Evolutionary conservation across 2,888 invertebrate genomes (phyloP).

Genomic region (Malthinus seriepunctatus): DNA sequence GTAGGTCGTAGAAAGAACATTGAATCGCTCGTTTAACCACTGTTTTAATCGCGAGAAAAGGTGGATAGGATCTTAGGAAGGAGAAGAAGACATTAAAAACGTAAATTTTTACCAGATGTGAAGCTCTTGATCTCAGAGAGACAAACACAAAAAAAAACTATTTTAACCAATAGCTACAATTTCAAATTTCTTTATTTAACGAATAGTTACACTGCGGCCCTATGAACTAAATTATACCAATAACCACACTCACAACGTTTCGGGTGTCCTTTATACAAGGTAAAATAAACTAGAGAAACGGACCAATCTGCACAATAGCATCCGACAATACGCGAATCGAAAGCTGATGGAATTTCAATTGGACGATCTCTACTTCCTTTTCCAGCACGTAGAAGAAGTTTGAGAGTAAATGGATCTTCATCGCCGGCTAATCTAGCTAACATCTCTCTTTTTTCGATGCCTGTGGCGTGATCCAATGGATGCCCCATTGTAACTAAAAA

Average conservation of each 20-base stretch:
- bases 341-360: conserved; percentile 88
- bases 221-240: conserved; percentile 91
- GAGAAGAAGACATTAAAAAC: too few relatives aligned
- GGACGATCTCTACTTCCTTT: conserved; percentile 86
- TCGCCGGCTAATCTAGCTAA: conserved; percentile 85
- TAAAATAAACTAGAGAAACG: conserved; percentile 88
- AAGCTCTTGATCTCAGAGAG: too few relatives aligned
- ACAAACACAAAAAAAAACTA: too few relatives aligned
- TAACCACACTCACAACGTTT: conserved; percentile 95
- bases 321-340: conserved; percentile 81
- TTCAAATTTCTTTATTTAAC: too few relatives aligned
- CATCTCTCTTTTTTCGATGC: conserved; percentile 7
- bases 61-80: too few relatives aligned
- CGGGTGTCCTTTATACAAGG: conserved; percentile 86
- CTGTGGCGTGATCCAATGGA: not conserved
- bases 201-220: too few relatives aligned
- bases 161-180: too few relatives aligned
- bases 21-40: too few relatives aligned
- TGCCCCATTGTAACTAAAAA: conserved; percentile 51
- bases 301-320: conserved; percentile 92
- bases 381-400: conserved; percentile 75
- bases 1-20: too few relatives aligned
- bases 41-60: too few relatives aligned
- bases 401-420: conserved; percentile 82
- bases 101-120: too few relatives aligned